phyloP scores from a whole-genome alignment of 2,113 vertebrate species.

The Hemichromis elongatus region DNA sequence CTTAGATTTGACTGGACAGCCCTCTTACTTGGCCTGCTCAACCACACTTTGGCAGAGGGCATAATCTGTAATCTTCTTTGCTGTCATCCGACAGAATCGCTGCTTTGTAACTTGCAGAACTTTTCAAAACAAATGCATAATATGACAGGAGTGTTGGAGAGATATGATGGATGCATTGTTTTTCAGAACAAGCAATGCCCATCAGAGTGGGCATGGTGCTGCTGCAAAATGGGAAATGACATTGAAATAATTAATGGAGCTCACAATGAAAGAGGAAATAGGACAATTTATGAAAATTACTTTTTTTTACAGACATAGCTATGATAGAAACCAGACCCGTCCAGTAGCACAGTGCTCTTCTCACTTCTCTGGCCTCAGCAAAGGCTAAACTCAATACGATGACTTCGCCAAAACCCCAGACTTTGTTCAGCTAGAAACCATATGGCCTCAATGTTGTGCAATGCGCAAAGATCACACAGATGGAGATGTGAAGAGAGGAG shows the following conservation, averaged over 20 bases:
- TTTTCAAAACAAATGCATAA: background rate
- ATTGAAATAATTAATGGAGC: slow-evolving; percentile 40
- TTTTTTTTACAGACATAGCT: slow-evolving; percentile 3
- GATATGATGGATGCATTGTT: background rate
- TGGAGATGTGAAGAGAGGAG: background rate
- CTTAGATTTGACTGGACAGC: slow-evolving; percentile 6
- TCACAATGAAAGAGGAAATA: slow-evolving; percentile 25
- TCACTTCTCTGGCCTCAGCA: slow-evolving; percentile 22
- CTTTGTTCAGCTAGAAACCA: slow-evolving; percentile 24
- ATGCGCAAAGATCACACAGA: slow-evolving; percentile 17
- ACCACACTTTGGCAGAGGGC: background rate
- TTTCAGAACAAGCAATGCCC: background rate
- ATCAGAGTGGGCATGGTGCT: background rate
- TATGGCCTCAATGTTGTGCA: slow-evolving; percentile 35
- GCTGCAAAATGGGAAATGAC: slow-evolving; percentile 16
- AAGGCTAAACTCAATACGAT: slow-evolving; percentile 5
- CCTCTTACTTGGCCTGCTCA: background rate
- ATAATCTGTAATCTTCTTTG: background rate
- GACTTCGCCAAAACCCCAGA: slow-evolving; percentile 22
- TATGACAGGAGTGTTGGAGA: background rate
- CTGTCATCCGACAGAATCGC: background rate
- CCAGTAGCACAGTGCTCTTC: slow-evolving; percentile 37
- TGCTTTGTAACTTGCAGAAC: background rate
- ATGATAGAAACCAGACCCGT: slow-evolving; percentile 56
- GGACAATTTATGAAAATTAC: slow-evolving; percentile 47